Evolutionary conservation across 2,888 invertebrate genomes (phyloP), one percentile per base, ranked within the genome.

Genomic region (Leptogaster cylindrica): DNA sequence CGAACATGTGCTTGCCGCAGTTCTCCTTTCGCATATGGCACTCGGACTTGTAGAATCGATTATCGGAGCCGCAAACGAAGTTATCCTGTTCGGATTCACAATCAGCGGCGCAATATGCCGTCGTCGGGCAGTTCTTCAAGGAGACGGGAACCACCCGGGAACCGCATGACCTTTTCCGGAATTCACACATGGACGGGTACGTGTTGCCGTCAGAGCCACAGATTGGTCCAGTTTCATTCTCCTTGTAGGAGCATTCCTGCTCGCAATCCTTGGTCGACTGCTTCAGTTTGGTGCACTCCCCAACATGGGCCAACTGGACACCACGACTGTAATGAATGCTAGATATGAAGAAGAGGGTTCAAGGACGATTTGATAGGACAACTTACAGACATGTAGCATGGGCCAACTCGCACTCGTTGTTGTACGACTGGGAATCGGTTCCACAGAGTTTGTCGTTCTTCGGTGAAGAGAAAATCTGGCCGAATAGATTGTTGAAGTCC

Each of bases 201-300:
- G 92, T 92, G 76, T 94, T 94, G 72, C 93, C 93, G 78, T 94
- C 93, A 31, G 93, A 93, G 7, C 92, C 94, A 76, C 94, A 94
- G 70, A 93, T 87, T n/a, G 93, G 93, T 74, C 90, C 84, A 61
- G 83, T 83, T 67, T 83, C 85, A 69, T 84, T 81, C 61, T 85
- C 84, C 63, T 87, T 83, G 58, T 84, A 84, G 6, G 85, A 84
- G 73, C 82, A 84, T 4, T 84, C 83, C 0, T 85, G 84, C 3
- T 85, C 86, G 71, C 86, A 82, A 76, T 85, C 79, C 70, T 88
- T 87, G 2, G 74, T 70, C 0, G 77, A 74, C 69, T 76, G 77
- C 2, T 79, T 72, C 70, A 93, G 86, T 68, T 88, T 83, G 6
- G 92, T 91, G 80, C 95, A 95, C 78, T 91, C 89, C 6, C 95